Base-by-base conservation (phyloP, 1,140 invertebrate species). In the Atopsyche davidsoni region DNA sequence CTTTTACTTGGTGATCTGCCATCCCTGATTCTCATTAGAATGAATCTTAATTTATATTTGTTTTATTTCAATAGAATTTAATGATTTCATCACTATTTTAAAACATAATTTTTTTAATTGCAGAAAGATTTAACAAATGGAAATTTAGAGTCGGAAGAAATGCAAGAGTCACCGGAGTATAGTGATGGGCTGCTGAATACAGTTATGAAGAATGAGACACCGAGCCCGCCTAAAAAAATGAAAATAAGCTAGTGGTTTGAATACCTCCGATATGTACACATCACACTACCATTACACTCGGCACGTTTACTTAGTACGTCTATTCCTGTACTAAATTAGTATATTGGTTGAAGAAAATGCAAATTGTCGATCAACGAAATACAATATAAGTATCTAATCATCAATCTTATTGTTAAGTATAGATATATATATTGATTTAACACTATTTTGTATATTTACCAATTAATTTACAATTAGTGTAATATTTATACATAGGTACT, bases 171-270 rank as follows among this genome's bases (percentile, higher is more conserved):
- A 4, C 36, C 23, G 3, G 32, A 25, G 3, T 47, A 43, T 17
- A 23, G 40, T 16, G 36, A 46, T 6, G 23, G 35, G 44, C 4
- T 49, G 13, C 19, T 38, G 10, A 36, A 10, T n/a, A 24, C 46
- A n/a, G 17, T 14, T 19, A 41, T 52, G 41, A 53, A 57, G 38
- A 44, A 18, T 19, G 55, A 57, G 21, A 25, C 46, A 9, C 42
- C 55, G n/a, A 32, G 34, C 14, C 55, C 55, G 11, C 43, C 51
- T 11, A 57, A 57, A 35, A 57, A 57, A 32, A 35, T 53, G 10
- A 57, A 57, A 39, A 50, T 50, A 38, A 57, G 55, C 46, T 57
- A 57, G 55, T 57, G 50, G 41, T 49, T 53, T 50, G 34, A 38
- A 39, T 38, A 31, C 18, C 19, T 51, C 35, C 38, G 38, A 28